These are phyloP conservation scores for Serinus canaria DNA, from an alignment of 2,113 vertebrate genomes.

Conservation along the genomic window DNA sequence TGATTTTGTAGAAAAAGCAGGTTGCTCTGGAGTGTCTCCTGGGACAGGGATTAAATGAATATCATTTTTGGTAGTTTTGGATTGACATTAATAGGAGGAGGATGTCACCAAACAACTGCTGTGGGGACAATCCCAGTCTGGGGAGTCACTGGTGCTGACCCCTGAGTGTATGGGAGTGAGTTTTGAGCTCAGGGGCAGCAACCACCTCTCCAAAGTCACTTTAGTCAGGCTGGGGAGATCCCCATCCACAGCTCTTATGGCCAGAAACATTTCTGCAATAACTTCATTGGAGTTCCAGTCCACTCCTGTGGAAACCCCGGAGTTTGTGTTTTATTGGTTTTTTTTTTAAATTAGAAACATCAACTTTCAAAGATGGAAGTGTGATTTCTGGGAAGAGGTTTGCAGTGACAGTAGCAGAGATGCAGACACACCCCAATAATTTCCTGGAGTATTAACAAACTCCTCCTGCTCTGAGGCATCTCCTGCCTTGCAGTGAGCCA, in stretches of 20 bases:
- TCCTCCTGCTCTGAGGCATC: background rate
- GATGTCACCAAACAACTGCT: background rate
- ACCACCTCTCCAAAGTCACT: background rate
- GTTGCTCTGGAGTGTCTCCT: background rate
- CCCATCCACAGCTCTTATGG: background rate
- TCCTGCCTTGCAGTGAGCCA: fast-evolving
- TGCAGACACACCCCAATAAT: background rate
- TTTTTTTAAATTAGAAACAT: background rate
- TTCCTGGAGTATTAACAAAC: background rate
- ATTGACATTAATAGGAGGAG: fast-evolving
- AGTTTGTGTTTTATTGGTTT: background rate
- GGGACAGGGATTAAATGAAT: too few species aligned
- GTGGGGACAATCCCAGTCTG: background rate
- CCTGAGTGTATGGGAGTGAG: background rate
- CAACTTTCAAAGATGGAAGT: background rate
- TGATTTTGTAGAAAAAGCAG: background rate
- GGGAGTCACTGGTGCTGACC: background rate
- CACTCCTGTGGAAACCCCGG: background rate
- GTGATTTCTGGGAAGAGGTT: background rate
- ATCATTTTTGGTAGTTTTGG: background rate
- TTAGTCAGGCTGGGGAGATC: background rate
- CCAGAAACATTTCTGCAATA: background rate
- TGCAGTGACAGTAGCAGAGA: background rate
- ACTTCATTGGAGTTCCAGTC: background rate
- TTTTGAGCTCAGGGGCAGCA: background rate